Conservation (phyloP, 1,140 invertebrate genomes). For the Palaemon carinicauda region DNA sequence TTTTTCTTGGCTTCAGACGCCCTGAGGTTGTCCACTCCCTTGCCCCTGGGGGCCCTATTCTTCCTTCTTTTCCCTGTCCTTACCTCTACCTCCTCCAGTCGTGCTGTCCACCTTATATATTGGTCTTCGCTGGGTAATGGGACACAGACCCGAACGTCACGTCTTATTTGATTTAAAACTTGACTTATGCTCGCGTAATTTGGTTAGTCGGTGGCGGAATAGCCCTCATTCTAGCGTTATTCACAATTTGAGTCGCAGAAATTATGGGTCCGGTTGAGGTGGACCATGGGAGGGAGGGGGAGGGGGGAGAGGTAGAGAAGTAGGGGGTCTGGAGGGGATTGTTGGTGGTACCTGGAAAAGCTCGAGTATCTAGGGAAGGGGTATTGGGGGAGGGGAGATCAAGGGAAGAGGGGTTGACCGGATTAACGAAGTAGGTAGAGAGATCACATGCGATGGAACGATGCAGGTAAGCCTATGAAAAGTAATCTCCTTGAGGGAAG, state of each 20-base stretch:
- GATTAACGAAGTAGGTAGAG: too few species aligned
- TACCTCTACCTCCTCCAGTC: background rate
- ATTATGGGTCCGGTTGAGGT: conserved; percentile 21
- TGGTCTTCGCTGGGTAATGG: conserved; percentile 46
- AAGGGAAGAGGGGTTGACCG: background rate
- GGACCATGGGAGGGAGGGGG: background rate
- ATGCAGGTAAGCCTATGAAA: too few species aligned
- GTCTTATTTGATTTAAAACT: conserved; percentile 56
- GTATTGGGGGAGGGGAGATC: background rate
- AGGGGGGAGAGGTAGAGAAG: background rate
- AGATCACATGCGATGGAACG: too few species aligned
- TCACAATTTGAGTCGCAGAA: conserved; percentile 42
- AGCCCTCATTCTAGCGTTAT: conserved; percentile 50
- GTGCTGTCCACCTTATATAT: conserved; percentile 41
- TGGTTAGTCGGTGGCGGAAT: conserved; percentile 40
- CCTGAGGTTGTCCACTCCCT: background rate
- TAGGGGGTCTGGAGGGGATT: background rate
- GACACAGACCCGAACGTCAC: conserved; percentile 39
- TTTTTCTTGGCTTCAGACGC: background rate
- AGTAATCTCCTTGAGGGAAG: too few species aligned
- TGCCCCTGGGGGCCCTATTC: background rate
- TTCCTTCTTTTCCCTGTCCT: background rate
- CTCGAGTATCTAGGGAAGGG: background rate
- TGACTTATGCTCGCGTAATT: conserved; percentile 52
- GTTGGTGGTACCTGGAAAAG: background rate